Conservation (phyloP, 2,888 invertebrate genomes). For the Tipula helvola region DNA sequence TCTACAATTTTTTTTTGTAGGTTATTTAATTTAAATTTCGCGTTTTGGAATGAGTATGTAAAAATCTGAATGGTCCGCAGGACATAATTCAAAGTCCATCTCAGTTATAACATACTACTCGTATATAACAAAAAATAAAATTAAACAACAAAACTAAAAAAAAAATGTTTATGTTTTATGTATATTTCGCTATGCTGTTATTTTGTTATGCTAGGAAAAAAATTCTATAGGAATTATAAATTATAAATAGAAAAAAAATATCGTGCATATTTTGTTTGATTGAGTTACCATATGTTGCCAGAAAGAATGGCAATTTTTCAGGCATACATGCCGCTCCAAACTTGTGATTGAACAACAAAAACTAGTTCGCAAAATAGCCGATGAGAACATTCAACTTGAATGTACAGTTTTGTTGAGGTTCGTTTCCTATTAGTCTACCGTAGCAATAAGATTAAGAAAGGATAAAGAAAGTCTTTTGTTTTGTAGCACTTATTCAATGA, state of each 20-base stretch:
- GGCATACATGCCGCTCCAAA: background rate
- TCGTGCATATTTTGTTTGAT: background rate
- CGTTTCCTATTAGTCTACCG: background rate
- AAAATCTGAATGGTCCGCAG: constrained; percentile 5
- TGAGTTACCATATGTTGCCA: background rate
- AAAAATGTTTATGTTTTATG: background rate
- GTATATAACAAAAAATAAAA: background rate
- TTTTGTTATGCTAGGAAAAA: background rate
- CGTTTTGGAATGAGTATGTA: background rate
- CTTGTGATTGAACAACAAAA: background rate
- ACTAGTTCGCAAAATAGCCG: background rate
- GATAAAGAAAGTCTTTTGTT: background rate
- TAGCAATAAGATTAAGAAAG: background rate
- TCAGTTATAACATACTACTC: background rate
- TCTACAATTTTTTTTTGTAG: background rate
- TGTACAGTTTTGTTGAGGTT: background rate
- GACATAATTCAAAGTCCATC: constrained; percentile 8
- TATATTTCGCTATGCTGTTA: background rate
- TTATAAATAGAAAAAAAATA: background rate
- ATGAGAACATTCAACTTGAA: background rate
- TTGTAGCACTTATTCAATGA: background rate
- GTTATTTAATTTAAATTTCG: background rate
- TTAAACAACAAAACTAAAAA: background rate
- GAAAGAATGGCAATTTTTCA: background rate
- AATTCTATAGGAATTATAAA: background rate